These are phyloP conservation scores for Trissolcus brochymenae DNA, from an alignment of 2,888 invertebrate genomes.

Conservation along the genomic window DNA sequence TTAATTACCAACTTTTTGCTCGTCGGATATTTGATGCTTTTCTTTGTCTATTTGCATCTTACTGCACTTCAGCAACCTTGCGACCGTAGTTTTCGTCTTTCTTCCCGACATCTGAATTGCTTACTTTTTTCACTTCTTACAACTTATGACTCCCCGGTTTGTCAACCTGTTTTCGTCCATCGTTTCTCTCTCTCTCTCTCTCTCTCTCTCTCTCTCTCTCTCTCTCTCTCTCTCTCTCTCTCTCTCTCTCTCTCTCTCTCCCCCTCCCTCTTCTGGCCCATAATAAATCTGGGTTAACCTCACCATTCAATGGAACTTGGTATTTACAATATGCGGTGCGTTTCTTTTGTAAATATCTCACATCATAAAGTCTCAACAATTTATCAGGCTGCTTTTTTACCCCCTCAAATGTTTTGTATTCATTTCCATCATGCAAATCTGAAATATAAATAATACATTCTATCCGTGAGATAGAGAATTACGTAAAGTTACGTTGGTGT, in stretches of 20 bases:
- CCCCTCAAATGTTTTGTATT: background rate
- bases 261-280: no score
- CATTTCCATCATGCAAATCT: no score
- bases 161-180: constrained; percentile 8
- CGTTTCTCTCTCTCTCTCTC: no score
- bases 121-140: constrained; percentile 9
- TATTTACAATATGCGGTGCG: background rate
- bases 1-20: constrained; percentile 74
- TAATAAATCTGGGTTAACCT: no score
- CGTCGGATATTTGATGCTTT: constrained; percentile 66
- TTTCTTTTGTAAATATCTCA: background rate
- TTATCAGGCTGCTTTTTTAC: no score
- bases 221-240: no score
- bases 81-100: constrained; percentile 16
- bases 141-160: constrained; percentile 9
- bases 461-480: no score
- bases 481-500: background rate
- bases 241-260: no score
- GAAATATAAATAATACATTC: no score
- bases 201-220: no score
- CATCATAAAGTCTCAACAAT: no score
- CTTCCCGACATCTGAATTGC: constrained; percentile 29
- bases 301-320: no score
- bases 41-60: constrained; percentile 63
- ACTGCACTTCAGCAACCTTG: constrained; percentile 36